Conservation (phyloP, 2,888 invertebrate species). For the Nomada lathburiana region DNA sequence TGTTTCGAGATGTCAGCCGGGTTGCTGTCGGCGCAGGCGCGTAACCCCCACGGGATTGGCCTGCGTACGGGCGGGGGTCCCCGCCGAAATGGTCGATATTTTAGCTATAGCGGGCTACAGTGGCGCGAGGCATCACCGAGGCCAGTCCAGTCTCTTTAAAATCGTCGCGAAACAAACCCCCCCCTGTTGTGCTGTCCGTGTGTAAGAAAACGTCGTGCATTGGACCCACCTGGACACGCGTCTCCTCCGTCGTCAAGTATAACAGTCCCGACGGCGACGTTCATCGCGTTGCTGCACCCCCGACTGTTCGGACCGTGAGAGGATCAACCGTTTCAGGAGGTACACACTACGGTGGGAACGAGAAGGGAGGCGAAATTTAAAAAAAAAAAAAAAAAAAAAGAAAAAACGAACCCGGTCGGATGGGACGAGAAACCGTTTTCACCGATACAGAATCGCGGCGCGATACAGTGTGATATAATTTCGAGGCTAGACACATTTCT, state of each 20-base stretch:
- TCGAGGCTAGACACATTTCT: slow-evolving; percentile 35
- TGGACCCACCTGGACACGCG: slow-evolving; percentile 26
- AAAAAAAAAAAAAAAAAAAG: background rate
- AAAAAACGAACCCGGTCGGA: too few relatives aligned
- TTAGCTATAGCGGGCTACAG: slow-evolving; percentile 80
- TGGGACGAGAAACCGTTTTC: background rate
- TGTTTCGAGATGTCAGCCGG: slow-evolving; percentile 77
- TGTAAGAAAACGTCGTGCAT: slow-evolving; percentile 31
- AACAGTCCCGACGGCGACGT: background rate
- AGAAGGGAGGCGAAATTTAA: too few relatives aligned
- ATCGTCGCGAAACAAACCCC: slow-evolving; percentile 66
- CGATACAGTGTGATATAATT: background rate
- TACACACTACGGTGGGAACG: slow-evolving; percentile 1
- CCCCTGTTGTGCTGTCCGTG: slow-evolving; percentile 41
- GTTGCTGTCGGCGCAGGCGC: slow-evolving; percentile 78
- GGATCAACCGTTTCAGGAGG: slow-evolving; percentile 44
- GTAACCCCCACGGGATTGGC: slow-evolving; percentile 62
- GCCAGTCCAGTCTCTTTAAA: slow-evolving; percentile 69
- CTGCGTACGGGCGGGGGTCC: slow-evolving; percentile 80
- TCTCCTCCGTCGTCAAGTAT: slow-evolving; percentile 5
- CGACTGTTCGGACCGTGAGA: slow-evolving; percentile 21
- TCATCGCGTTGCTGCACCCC: too few relatives aligned
- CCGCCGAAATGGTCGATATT: slow-evolving; percentile 82
- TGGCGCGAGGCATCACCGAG: slow-evolving; percentile 80
- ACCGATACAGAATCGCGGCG: background rate